Conservation (phyloP, 2,113 vertebrate genomes). For the Corynorhinus townsendii region DNA sequence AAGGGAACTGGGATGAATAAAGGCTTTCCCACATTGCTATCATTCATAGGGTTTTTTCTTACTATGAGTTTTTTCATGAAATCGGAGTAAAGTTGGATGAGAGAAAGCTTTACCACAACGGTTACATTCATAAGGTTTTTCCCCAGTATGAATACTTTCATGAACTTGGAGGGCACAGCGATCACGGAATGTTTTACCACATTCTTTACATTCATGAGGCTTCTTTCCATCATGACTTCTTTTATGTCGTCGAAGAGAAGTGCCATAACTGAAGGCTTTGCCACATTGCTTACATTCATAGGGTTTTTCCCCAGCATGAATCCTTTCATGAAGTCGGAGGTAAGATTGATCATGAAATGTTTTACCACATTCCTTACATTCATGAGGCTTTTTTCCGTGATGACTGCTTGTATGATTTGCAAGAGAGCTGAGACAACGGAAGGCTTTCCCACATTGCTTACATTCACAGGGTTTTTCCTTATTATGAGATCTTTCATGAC, state of each 20-base stretch:
- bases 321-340: no score
- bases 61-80: no score
- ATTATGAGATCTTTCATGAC: no score
- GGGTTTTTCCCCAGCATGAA: background rate
- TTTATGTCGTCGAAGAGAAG: background rate
- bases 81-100: no score
- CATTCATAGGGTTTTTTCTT: no score
- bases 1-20: background rate
- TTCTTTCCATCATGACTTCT: background rate
- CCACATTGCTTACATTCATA: background rate
- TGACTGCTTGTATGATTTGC: no score
- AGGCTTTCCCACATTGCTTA: no score
- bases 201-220: background rate
- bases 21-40: background rate
- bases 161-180: background rate
- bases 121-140: background rate
- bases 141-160: background rate
- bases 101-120: background rate
- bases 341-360: no score
- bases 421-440: no score
- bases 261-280: background rate
- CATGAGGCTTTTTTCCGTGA: no score
- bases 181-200: background rate
- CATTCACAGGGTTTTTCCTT: no score
- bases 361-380: no score